phyloP scores from a whole-genome alignment of 2,113 vertebrate genomes.

The Oncorhynchus tshawytscha region DNA sequence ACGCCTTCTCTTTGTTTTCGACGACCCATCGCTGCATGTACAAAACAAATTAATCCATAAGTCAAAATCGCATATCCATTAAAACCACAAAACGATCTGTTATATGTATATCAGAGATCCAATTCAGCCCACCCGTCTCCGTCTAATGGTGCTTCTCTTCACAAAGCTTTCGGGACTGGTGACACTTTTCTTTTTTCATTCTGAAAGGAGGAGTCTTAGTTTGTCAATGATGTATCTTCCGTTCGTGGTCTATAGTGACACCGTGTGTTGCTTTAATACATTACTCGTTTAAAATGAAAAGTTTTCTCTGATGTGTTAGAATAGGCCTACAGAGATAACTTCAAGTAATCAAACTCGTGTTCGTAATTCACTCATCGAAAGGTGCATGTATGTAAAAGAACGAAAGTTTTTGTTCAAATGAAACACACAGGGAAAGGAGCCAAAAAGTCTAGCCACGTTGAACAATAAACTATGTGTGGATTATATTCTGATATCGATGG shows the following conservation, averaged over 20 bases:
- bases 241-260: constrained; percentile 66
- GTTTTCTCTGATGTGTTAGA: no score
- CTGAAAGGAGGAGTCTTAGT: constrained; percentile 41
- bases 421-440: no score
- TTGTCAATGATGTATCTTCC: not conserved
- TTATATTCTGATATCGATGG: no score
- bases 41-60: not conserved
- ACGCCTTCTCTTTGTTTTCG: not conserved
- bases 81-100: not conserved
- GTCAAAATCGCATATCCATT: not conserved
- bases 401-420: no score
- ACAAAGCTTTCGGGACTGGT: constrained; percentile 41
- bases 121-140: not conserved
- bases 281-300: no score
- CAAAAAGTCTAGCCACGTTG: no score
- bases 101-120: not conserved
- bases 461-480: no score
- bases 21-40: not conserved
- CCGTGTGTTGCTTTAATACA: constrained; percentile 36
- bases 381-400: no score
- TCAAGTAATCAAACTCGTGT: no score
- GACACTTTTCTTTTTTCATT: constrained; percentile 40
- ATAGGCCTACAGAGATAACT: no score
- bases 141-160: not conserved
- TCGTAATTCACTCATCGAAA: no score